Base-by-base conservation (phyloP, 2,888 invertebrate species). In the Cheilosia grossa region DNA sequence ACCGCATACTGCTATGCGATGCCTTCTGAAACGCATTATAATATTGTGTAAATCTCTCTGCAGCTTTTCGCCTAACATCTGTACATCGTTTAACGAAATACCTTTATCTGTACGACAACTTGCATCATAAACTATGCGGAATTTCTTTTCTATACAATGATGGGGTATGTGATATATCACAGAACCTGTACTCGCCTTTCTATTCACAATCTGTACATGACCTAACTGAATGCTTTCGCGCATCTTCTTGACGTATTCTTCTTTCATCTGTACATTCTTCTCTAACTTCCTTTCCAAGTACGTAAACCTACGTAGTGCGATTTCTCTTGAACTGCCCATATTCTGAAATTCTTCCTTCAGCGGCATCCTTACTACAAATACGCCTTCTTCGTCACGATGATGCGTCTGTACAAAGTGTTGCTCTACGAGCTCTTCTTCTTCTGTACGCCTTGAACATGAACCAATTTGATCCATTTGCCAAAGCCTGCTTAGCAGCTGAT, bases 21-120 rank as follows among this genome's bases (percentile, higher is more conserved):
- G 58, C 6, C 61, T 74, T 17, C 74, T 49, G 24, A 74, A 72
- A 27, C 33, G 33, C 66, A 67, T 67, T 19, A 61, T 13, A 13
- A 67, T 74, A 3, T 74, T 64, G 15, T 54, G 47, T 19, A 66
- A 10, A 21, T 73, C 59, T 13, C 4, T n/a, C n/a, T n/a, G n/a
- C n/a, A n/a, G n/a, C n/a, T 54, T 27, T 24, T 49, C 37, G 13
- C 54, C 69, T 27, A 77, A 19, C 69, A 69, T 44, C 10, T 78
- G 63, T 19, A 56, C 15, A 30, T 69, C 30, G 30, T 67, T 53
- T 4, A 53, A 27, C 1, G 51, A 64, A 10, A 64, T n/a, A 9
- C 51, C 37, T 42, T 53, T 44, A 30, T 67, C 54, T 54, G 67
- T 67, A 44, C 30, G 17, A 56, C 56, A 67, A 19, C 44, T 56